Percentiles rank a stretch among this genome's conserved stretches.
Evolutionary conservation across 2,797 vertebrate genomes (phyloP).

Genomic region (Eulemur mongoz): DNA sequence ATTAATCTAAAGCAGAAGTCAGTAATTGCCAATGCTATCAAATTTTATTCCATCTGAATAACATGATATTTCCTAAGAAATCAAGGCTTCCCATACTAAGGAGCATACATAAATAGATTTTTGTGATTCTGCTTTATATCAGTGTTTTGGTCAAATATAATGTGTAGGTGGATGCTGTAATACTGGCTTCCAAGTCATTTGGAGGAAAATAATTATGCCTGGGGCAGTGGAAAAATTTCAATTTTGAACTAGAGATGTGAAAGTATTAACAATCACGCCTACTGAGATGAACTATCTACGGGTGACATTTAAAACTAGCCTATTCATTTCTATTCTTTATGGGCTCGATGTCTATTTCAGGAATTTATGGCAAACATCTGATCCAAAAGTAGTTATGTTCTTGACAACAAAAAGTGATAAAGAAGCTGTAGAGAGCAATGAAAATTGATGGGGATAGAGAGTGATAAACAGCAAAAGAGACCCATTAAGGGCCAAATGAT

Average conservation of each 20-base stretch:
- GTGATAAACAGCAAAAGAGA: constrained; percentile 83
- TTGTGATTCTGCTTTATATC: constrained; percentile 66
- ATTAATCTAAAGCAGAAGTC: constrained; percentile 67
- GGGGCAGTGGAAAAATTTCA: constrained; percentile 71
- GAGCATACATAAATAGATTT: constrained; percentile 57
- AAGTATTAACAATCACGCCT: constrained; percentile 77
- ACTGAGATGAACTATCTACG: constrained; percentile 83
- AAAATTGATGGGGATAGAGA: constrained; percentile 85
- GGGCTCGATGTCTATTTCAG: constrained; percentile 77
- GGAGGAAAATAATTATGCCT: constrained; percentile 69
- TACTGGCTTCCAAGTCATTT: constrained; percentile 70
- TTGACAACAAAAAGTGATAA: constrained; percentile 87
- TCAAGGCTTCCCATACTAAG: constrained; percentile 34
- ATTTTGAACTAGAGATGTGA: constrained; percentile 77
- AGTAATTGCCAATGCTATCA: constrained; percentile 62
- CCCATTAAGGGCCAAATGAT: constrained; percentile 80
- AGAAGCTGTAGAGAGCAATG: constrained; percentile 84
- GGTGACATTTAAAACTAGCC: constrained; percentile 83
- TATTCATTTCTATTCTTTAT: constrained; percentile 85
- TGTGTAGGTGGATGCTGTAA: constrained; percentile 66
- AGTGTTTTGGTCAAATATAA: constrained; percentile 74
- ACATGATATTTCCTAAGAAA: constrained; percentile 64
- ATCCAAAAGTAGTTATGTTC: constrained; percentile 86
- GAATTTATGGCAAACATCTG: constrained; percentile 86
- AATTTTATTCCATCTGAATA: constrained; percentile 64